Percentiles rank a stretch among this genome's conserved stretches.
These are phyloP conservation scores for Chironomus striatipennis DNA, from an alignment of 1,140 invertebrate genomes.

Conservation along the genomic window DNA sequence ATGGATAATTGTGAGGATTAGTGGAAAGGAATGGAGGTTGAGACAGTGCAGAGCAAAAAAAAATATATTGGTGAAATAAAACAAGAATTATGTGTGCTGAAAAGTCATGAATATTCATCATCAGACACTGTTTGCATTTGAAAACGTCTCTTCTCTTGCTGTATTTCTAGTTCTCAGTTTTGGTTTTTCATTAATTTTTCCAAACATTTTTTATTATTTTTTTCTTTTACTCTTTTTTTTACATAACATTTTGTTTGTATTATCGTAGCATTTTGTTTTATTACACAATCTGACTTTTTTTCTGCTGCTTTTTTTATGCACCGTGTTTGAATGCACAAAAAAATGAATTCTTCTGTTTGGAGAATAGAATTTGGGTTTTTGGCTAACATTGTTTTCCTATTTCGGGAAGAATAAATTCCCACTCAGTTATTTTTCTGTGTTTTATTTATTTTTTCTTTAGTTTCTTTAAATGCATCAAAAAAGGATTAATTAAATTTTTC, in stretches of 20 bases:
- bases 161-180: not conserved
- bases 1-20: not conserved
- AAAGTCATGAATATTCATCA: not conserved
- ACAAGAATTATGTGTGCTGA: too few relatives aligned
- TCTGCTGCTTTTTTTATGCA: not conserved
- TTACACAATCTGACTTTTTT: conserved; percentile 7
- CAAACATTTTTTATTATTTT: not conserved
- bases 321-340: not conserved
- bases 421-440: not conserved
- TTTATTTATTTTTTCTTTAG: not conserved
- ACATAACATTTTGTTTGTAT: not conserved
- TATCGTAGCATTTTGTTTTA: too few relatives aligned
- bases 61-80: too few relatives aligned
- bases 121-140: not conserved
- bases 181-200: not conserved
- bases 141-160: not conserved
- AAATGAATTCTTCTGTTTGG: not conserved
- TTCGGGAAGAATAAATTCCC: not conserved
- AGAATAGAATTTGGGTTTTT: not conserved
- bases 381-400: not conserved
- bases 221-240: not conserved
- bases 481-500: too few relatives aligned
- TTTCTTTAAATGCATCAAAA: conserved; percentile 2
- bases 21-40: not conserved
- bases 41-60: not conserved